Conservation (phyloP, 1,140 invertebrate genomes). For the Amphibalanus amphitrite region DNA sequence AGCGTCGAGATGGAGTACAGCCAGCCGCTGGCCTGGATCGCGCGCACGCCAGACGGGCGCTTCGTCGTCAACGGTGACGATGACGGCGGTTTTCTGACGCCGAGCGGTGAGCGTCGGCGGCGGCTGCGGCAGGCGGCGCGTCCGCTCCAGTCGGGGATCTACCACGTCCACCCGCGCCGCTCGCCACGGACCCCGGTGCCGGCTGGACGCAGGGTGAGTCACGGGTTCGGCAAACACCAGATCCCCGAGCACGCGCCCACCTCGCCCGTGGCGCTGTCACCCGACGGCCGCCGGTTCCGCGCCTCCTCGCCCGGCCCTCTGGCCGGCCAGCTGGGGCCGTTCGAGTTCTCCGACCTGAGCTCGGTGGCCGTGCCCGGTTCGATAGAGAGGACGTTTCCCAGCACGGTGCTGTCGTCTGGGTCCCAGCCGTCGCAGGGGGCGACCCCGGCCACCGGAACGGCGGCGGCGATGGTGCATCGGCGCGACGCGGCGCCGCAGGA, state of each 20-base stretch:
- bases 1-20: slow-evolving; percentile 23
- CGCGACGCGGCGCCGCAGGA: not conserved
- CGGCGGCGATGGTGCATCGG: slow-evolving; percentile 13
- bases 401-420: slow-evolving; percentile 24
- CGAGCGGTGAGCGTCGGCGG: slow-evolving; percentile 19
- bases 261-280: slow-evolving; percentile 25
- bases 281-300: slow-evolving; percentile 35
- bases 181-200: slow-evolving; percentile 47
- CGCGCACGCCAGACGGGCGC: slow-evolving; percentile 48
- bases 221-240: slow-evolving; percentile 27
- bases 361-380: slow-evolving; percentile 63
- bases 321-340: slow-evolving; percentile 19
- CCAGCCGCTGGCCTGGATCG: slow-evolving; percentile 39
- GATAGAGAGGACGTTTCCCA: slow-evolving; percentile 53
- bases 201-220: slow-evolving; percentile 50
- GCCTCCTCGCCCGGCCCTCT: slow-evolving; percentile 41
- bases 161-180: slow-evolving; percentile 42
- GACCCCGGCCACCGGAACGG: slow-evolving; percentile 51
- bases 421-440: not conserved
- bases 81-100: not conserved
- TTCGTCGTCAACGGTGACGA: slow-evolving; percentile 32
- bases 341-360: slow-evolving; percentile 56
- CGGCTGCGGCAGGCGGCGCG: slow-evolving; percentile 44
- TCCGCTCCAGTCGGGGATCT: slow-evolving; percentile 51
- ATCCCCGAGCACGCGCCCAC: slow-evolving; percentile 19